phyloP scores from a whole-genome alignment of 2,797 vertebrate species.

The Prionace glauca region DNA sequence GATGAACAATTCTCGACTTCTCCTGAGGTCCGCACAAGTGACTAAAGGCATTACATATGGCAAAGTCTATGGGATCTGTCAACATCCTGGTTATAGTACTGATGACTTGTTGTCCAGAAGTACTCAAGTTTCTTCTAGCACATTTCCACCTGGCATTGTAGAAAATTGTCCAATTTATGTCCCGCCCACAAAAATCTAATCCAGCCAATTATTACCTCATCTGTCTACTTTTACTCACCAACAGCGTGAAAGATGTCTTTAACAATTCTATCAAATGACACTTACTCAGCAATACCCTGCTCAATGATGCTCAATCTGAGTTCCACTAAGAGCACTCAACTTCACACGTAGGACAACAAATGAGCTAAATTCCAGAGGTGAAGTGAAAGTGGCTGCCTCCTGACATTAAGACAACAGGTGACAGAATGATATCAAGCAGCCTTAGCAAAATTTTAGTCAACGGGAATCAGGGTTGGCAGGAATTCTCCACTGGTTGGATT shows the following conservation, averaged over 20 bases:
- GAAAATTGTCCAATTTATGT: not conserved
- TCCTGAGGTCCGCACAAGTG: not conserved
- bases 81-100: not conserved
- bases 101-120: not conserved
- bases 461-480: too few relatives aligned
- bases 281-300: too few relatives aligned
- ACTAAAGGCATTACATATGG: not conserved
- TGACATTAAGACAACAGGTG: not conserved
- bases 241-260: too few relatives aligned
- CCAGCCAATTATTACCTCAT: not conserved
- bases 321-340: not conserved
- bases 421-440: not conserved
- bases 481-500: not conserved
- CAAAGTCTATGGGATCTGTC: not conserved
- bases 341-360: not conserved
- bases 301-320: not conserved
- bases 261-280: too few relatives aligned
- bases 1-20: not conserved
- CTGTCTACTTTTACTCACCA: too few relatives aligned
- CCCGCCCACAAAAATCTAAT: not conserved
- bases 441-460: not conserved
- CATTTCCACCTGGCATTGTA: not conserved
- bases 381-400: not conserved
- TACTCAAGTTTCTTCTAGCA: not conserved
- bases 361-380: not conserved